Conservation (phyloP, 2,888 invertebrate genomes). For the Agrotis ipsilon region DNA sequence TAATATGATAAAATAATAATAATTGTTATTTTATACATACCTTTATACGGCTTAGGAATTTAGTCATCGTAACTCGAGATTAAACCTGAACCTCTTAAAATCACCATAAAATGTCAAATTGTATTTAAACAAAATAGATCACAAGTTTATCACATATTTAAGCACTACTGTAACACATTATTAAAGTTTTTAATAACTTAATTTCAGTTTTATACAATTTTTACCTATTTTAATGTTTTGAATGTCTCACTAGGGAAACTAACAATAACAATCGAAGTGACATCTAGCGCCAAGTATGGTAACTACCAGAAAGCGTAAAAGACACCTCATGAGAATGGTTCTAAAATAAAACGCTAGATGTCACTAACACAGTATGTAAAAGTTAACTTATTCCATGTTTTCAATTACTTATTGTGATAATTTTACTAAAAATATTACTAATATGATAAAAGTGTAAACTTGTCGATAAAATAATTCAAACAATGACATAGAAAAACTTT, state of each 20-base stretch:
- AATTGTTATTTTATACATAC: constrained; percentile 37
- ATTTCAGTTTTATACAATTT: constrained; percentile 24
- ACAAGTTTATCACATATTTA: constrained; percentile 24
- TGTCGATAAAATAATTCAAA: neutral
- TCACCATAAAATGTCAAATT: constrained; percentile 9
- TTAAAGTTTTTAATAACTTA: neutral
- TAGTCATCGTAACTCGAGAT: constrained; percentile 38
- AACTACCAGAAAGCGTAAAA: neutral
- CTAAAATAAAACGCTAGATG: constrained; percentile 14
- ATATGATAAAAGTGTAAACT: too few species aligned
- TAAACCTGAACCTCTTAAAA: neutral
- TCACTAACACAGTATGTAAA: neutral
- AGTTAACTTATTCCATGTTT: neutral
- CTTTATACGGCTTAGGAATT: constrained; percentile 40
- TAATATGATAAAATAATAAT: neutral
- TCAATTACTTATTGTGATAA: too few species aligned
- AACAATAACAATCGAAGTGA: constrained; percentile 41
- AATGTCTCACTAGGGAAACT: constrained; percentile 16
- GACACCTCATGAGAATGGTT: neutral
- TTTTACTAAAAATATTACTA: neutral
- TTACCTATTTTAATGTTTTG: constrained; percentile 48
- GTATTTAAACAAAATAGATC: neutral
- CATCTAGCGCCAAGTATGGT: constrained; percentile 20
- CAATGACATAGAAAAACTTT: neutral
- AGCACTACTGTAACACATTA: constrained; percentile 17